phyloP scores from a whole-genome alignment of 1,140 invertebrate species.

The Spodoptera frugiperda region DNA sequence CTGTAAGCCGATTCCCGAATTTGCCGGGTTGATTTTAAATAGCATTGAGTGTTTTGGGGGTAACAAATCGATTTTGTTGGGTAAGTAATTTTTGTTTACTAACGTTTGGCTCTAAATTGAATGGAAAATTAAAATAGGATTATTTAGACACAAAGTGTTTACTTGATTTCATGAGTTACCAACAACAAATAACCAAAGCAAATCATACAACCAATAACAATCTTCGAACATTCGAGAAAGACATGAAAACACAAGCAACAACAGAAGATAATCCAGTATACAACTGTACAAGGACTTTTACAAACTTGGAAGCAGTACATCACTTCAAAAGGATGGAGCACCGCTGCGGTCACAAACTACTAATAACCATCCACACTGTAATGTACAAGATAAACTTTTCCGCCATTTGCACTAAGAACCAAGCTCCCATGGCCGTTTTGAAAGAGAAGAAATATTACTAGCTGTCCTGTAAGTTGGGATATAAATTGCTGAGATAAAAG shows the following conservation, averaged over 20 bases:
- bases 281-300: not conserved
- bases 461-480: not conserved
- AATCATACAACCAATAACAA: too few species aligned
- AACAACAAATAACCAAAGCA: too few species aligned
- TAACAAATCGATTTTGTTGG: not conserved
- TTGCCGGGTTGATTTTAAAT: slow-evolving; percentile 9
- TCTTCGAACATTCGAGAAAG: too few species aligned
- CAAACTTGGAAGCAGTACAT: slow-evolving; percentile 5
- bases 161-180: too few species aligned
- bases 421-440: too few species aligned
- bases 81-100: too few species aligned
- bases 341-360: slow-evolving; percentile 21
- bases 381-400: not conserved
- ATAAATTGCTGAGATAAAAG: slow-evolving; percentile 9
- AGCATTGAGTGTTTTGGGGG: not conserved
- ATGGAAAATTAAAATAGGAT: too few species aligned
- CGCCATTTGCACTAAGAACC: not conserved
- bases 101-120: too few species aligned
- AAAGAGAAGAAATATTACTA: not conserved
- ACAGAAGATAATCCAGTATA: slow-evolving; percentile 5
- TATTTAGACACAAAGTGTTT: too few species aligned
- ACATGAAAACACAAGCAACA: too few species aligned
- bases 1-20: slow-evolving; percentile 33
- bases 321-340: slow-evolving; percentile 15
- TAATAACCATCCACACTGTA: slow-evolving; percentile 12